Evolutionary conservation across 2,113 vertebrate species (phyloP).

Genomic region (Physeter macrocephalus): DNA sequence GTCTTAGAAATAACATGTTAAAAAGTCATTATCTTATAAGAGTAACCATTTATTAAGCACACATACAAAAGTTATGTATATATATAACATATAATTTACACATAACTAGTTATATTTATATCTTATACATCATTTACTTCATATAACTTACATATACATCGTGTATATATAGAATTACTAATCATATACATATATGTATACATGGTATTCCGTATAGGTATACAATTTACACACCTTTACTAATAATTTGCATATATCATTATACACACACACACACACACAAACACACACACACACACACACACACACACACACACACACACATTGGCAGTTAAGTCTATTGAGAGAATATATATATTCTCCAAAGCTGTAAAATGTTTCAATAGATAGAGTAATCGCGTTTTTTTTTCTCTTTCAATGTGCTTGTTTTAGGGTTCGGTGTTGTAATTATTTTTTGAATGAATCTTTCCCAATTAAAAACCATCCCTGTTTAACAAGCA

Average conservation of each 20-base stretch:
- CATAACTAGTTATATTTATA: neutral
- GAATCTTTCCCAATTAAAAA: constrained; percentile 32
- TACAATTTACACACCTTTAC: neutral
- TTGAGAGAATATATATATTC: neutral
- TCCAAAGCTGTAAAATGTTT: neutral
- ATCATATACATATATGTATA: neutral
- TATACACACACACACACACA: neutral
- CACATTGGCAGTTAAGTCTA: neutral
- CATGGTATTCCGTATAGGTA: neutral
- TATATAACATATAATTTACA: neutral
- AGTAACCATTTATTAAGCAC: neutral
- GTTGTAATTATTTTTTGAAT: constrained; percentile 20
- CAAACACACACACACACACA: neutral
- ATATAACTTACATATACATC: neutral
- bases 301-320: neutral
- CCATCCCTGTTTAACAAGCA: constrained; percentile 25
- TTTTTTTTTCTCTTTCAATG: neutral
- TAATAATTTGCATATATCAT: neutral
- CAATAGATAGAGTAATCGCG: neutral
- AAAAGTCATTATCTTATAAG: neutral
- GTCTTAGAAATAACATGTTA: neutral
- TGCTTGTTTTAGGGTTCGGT: neutral
- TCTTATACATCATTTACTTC: neutral
- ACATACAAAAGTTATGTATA: neutral
- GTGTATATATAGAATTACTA: neutral